These are phyloP conservation scores for Trogon surrucura DNA, from an alignment of 2,113 vertebrate species.

Conservation along the genomic window DNA sequence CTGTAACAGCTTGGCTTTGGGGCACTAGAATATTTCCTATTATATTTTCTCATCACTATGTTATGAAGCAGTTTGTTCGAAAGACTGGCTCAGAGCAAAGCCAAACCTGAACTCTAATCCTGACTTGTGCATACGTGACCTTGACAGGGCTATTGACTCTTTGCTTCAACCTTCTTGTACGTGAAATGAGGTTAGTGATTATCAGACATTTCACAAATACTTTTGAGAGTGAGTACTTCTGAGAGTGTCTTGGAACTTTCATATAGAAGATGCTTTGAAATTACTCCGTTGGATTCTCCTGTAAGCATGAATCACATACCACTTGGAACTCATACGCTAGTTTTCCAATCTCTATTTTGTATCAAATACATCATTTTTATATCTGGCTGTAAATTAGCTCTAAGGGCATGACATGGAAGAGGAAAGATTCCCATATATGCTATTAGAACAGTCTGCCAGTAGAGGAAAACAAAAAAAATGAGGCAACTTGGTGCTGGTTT, in stretches of 20 bases:
- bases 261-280: neutral
- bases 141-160: neutral
- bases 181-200: neutral
- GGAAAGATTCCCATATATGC: neutral
- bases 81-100: neutral
- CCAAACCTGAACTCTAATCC: neutral
- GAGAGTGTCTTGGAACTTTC: neutral
- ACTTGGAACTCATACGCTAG: neutral
- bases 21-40: neutral
- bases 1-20: neutral
- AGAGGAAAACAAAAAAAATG: neutral
- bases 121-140: neutral
- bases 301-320: neutral
- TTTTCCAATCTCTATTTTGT: neutral
- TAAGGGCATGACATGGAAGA: neutral
- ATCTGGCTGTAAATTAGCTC: constrained; percentile 4
- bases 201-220: neutral
- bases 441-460: neutral
- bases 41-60: neutral
- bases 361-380: neutral
- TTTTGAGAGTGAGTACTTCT: neutral
- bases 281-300: neutral
- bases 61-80: neutral
- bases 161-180: neutral
- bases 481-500: neutral